These are phyloP conservation scores for Dasyurus viverrinus DNA, from an alignment of 2,113 vertebrate genomes.

Conservation along the genomic window DNA sequence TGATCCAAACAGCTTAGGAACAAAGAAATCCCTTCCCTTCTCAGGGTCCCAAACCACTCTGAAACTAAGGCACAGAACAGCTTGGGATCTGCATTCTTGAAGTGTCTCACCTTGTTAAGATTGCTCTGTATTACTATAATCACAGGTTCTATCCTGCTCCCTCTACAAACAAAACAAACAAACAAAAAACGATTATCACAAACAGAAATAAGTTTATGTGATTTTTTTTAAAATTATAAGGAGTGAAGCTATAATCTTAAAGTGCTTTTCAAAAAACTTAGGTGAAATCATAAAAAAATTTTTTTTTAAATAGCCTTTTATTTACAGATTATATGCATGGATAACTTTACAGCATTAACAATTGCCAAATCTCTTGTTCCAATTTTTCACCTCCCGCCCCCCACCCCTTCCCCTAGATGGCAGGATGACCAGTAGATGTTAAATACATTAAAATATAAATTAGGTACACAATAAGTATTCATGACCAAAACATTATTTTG, in stretches of 20 bases:
- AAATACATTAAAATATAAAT: no score
- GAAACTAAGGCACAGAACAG: not conserved
- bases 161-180: not conserved
- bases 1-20: not conserved
- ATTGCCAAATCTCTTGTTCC: no score
- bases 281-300: not conserved
- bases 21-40: not conserved
- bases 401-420: no score
- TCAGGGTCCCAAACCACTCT: not conserved
- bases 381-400: no score
- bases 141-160: not conserved
- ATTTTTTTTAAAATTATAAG: not conserved
- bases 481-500: no score
- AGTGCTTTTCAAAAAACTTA: not conserved
- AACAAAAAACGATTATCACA: not conserved
- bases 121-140: not conserved
- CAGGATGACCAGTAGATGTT: no score
- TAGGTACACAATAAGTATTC: no score
- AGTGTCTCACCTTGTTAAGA: not conserved
- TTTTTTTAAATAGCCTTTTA: no score
- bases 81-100: not conserved
- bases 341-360: no score
- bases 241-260: not conserved
- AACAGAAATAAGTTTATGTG: not conserved
- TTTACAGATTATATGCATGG: no score